phyloP scores from a whole-genome alignment of 2,888 invertebrate genomes.

The Plagodis pulveraria region DNA sequence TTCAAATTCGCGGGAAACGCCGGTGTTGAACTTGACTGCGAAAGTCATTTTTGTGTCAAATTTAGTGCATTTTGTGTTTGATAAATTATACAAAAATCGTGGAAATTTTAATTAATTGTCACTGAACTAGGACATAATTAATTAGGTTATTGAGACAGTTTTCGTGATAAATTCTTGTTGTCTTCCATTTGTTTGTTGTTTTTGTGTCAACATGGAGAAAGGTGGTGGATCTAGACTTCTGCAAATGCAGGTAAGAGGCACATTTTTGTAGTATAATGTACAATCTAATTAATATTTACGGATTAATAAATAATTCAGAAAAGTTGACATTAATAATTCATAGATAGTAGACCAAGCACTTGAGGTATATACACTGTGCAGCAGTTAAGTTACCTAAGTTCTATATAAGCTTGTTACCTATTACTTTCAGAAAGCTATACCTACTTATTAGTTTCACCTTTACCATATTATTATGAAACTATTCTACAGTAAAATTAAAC shows the following conservation, averaged over 20 bases:
- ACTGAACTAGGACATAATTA: conserved; percentile 15
- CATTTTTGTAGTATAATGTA: neutral
- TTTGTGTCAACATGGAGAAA: conserved; percentile 65
- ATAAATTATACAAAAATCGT: conserved; percentile 59
- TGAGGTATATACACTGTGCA: too few species aligned
- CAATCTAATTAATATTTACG: too few species aligned
- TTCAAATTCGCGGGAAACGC: conserved; percentile 48
- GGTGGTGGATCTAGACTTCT: conserved; percentile 70
- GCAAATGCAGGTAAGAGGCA: conserved; percentile 73
- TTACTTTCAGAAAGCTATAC: too few species aligned
- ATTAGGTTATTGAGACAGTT: conserved; percentile 32
- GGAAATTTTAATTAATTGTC: conserved; percentile 40
- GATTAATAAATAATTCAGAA: neutral
- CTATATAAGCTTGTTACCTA: too few species aligned
- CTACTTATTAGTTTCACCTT: too few species aligned
- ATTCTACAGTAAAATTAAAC: too few species aligned
- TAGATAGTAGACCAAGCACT: too few species aligned
- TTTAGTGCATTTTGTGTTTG: conserved; percentile 59
- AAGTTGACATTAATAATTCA: too few species aligned
- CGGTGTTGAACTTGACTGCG: conserved; percentile 20
- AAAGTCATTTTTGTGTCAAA: conserved; percentile 64
- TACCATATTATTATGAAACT: too few species aligned
- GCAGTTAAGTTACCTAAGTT: too few species aligned
- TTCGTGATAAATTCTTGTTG: conserved; percentile 42
- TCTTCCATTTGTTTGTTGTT: conserved; percentile 55